These are phyloP conservation scores for Aviceda subcristata DNA, from an alignment of 2,113 vertebrate genomes.

Conservation along the genomic window DNA sequence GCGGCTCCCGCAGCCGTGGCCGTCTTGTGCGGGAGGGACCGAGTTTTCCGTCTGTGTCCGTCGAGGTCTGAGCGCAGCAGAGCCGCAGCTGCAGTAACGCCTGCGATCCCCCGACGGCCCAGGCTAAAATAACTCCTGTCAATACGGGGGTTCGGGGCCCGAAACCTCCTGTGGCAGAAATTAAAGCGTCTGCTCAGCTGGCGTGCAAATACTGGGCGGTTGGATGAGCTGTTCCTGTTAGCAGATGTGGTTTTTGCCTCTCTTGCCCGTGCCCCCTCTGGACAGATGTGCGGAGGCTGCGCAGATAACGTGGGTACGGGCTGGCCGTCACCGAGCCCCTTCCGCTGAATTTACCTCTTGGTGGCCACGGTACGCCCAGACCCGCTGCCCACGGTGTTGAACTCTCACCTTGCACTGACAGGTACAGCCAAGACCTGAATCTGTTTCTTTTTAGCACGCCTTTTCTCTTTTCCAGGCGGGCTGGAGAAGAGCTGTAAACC, in stretches of 20 bases:
- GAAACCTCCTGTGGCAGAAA: background rate
- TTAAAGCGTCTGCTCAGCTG: background rate
- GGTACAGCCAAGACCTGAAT: accelerated
- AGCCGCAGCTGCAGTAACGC: background rate
- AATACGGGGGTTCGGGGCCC: background rate
- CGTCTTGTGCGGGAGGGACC: no score
- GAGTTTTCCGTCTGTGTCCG: accelerated
- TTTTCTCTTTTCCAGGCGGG: background rate
- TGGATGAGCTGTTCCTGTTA: background rate
- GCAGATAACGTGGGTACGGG: accelerated
- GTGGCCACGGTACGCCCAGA: accelerated
- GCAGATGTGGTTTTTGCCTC: background rate
- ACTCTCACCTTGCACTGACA: accelerated
- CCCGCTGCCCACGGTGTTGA: accelerated
- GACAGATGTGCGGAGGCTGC: accelerated
- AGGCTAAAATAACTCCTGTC: background rate
- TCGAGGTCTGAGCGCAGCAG: background rate
- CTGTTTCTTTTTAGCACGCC: accelerated
- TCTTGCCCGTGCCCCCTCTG: background rate
- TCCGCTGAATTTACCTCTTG: accelerated
- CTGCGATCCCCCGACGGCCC: background rate
- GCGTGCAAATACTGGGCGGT: background rate
- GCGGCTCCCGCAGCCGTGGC: no score
- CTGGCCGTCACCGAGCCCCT: background rate
- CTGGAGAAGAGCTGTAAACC: background rate